Evolutionary conservation across 2,113 vertebrate genomes (phyloP).

Genomic region (Microtus ochrogaster): DNA sequence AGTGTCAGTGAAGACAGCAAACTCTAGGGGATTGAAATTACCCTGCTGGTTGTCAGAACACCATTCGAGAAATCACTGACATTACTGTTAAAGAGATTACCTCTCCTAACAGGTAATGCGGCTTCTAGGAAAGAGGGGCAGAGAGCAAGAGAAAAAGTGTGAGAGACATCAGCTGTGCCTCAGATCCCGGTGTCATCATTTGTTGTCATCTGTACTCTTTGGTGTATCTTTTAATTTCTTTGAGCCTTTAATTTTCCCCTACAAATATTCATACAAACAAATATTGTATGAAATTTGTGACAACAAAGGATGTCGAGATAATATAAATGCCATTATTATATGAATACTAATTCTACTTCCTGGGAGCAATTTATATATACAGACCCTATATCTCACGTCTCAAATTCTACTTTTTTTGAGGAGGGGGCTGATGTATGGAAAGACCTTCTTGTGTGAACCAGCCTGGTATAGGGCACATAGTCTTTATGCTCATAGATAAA

Average conservation of each 20-base stretch:
- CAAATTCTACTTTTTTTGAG: neutral
- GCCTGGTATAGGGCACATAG: neutral
- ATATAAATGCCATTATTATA: neutral
- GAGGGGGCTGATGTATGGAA: too few relatives aligned
- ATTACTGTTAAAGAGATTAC: constrained; percentile 41
- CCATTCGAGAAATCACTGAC: constrained; percentile 61
- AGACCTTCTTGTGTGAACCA: neutral
- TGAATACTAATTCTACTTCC: neutral
- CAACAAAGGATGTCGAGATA: neutral
- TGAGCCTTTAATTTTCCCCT: neutral
- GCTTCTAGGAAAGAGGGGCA: neutral
- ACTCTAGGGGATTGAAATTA: constrained; percentile 35
- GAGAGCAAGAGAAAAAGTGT: neutral
- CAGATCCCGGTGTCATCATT: neutral
- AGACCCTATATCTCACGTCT: neutral
- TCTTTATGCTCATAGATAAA: neutral
- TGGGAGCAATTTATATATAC: neutral
- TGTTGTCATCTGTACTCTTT: neutral
- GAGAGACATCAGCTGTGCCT: neutral
- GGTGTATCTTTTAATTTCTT: neutral
- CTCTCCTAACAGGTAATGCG: neutral
- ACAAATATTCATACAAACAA: neutral
- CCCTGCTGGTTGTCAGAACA: constrained; percentile 44
- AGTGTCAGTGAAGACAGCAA: neutral
- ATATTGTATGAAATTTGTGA: neutral